Evolutionary conservation across 2,797 vertebrate species (phyloP).

Genomic region (Mormyrops boulengeri): DNA sequence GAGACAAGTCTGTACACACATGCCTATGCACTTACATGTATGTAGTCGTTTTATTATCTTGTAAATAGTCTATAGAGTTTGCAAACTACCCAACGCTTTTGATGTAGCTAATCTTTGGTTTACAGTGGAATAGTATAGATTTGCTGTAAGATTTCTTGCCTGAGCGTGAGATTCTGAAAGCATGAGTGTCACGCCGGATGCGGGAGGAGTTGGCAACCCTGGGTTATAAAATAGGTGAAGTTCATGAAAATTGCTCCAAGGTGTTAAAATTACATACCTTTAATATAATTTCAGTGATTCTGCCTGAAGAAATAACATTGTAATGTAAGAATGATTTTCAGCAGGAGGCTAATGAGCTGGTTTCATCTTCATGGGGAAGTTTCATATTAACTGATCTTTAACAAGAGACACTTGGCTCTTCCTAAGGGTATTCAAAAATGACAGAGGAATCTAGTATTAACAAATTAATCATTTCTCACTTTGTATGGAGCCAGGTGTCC

Average conservation of each 20-base stretch:
- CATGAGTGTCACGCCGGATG: background rate
- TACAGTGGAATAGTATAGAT: background rate
- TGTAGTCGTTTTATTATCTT: background rate
- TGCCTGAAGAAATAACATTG: background rate
- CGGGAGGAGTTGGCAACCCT: background rate
- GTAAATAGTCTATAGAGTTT: background rate
- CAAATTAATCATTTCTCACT: background rate
- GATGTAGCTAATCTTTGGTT: background rate
- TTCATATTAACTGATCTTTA: slow-evolving; percentile 6
- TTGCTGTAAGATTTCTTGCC: background rate
- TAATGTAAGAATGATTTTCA: background rate
- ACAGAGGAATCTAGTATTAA: background rate
- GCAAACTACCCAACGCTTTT: background rate
- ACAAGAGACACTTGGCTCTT: background rate
- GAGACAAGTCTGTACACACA: background rate
- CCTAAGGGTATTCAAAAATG: background rate
- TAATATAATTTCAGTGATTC: background rate
- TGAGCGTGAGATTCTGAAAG: background rate
- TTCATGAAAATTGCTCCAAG: background rate
- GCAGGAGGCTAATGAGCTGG: background rate
- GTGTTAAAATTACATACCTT: background rate
- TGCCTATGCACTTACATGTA: background rate
- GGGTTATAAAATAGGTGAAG: background rate
- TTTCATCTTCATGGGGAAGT: background rate
- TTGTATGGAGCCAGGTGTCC: background rate